A percentile compares a stretch with the other conserved stretches of the same genome.
Evolutionary conservation across 2,888 invertebrate species (phyloP).

Genomic region (Holacanthella duospinosa): DNA sequence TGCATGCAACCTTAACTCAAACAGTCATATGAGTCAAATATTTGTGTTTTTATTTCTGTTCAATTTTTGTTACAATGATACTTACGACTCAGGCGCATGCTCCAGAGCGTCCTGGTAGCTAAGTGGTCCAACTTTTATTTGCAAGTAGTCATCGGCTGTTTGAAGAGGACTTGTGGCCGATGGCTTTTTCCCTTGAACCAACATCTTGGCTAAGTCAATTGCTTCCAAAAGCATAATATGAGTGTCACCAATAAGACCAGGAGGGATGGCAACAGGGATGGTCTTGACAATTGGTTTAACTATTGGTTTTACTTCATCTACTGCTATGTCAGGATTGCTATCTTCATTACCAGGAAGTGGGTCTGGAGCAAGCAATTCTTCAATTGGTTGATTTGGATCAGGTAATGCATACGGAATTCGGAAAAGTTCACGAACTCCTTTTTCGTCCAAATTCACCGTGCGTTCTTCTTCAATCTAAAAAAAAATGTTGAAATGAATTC

Average conservation of each 20-base stretch:
- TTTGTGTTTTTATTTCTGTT: neutral
- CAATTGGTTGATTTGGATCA: constrained; percentile 19
- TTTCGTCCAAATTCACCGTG: constrained; percentile 27
- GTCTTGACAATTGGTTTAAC: constrained; percentile 15
- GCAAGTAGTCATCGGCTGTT: constrained; percentile 33
- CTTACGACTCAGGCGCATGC: constrained; percentile 32
- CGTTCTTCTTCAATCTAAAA: constrained; percentile 30
- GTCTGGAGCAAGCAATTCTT: neutral
- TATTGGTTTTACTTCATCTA: constrained; percentile 3
- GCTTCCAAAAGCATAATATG: constrained; percentile 31
- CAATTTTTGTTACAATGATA: neutral
- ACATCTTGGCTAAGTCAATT: constrained; percentile 25
- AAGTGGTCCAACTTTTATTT: constrained; percentile 25
- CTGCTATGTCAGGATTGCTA: constrained; percentile 9
- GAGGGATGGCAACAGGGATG: constrained; percentile 24
- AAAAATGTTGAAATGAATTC: neutral
- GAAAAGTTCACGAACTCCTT: constrained; percentile 28
- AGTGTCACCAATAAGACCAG: constrained; percentile 29
- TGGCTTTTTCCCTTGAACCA: constrained; percentile 21
- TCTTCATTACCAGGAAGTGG: neutral
- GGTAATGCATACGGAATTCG: constrained; percentile 30
- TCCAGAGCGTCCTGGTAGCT: constrained; percentile 25
- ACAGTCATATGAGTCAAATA: too few species aligned
- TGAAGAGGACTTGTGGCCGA: constrained; percentile 14
- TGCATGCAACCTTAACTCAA: constrained; percentile 29